Evolutionary conservation across 2,113 vertebrate genomes (phyloP).

Genomic region (Tragelaphus scriptus): DNA sequence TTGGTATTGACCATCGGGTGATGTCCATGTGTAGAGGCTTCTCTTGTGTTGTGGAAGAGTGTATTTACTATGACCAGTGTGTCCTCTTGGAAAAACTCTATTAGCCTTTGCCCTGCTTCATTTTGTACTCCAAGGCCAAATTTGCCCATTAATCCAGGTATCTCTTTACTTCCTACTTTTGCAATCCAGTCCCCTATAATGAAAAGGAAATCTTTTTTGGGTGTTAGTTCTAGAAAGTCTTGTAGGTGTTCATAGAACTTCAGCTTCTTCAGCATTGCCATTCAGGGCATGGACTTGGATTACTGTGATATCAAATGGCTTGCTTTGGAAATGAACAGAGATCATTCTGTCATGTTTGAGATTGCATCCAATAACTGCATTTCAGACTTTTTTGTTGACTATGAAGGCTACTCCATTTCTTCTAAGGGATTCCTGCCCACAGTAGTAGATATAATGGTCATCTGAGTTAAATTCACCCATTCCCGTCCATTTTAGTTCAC

Average conservation of each 20-base stretch:
- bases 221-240: neutral
- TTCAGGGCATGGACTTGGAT: neutral
- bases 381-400: neutral
- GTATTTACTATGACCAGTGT: neutral
- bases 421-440: neutral
- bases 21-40: neutral
- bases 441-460: neutral
- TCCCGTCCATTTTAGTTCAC: neutral
- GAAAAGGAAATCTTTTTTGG: neutral
- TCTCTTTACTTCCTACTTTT: neutral
- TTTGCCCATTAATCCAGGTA: neutral
- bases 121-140: neutral
- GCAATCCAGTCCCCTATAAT: neutral
- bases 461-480: neutral
- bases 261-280: neutral
- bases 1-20: accelerated
- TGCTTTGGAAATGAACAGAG: neutral
- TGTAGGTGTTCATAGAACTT: neutral
- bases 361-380: neutral
- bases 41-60: neutral
- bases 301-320: neutral
- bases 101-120: neutral
- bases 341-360: neutral
- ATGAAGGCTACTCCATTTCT: neutral
- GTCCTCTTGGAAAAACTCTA: neutral